Evolutionary conservation across 2,797 vertebrate genomes (phyloP).

Genomic region (Notolepis coatsorum): DNA sequence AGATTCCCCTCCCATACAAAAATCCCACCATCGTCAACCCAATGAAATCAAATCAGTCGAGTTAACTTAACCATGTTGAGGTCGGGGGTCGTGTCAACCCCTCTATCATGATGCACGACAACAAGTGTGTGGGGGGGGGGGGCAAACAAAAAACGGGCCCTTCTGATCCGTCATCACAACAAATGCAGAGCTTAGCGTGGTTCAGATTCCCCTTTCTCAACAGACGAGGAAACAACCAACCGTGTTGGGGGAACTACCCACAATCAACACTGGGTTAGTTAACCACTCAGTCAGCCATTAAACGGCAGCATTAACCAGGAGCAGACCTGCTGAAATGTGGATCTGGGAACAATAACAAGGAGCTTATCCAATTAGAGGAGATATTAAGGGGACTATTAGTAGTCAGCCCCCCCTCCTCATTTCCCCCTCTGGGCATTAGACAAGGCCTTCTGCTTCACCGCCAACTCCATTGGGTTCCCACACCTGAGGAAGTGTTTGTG

Average conservation of each 20-base stretch:
- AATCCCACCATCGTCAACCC: too few species aligned
- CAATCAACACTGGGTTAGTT: conserved; percentile 30
- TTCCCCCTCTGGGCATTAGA: conserved; percentile 65
- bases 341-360: conserved; percentile 67
- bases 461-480: conserved; percentile 59
- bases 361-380: conserved; percentile 78
- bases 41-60: too few species aligned
- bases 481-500: conserved; percentile 34
- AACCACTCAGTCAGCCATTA: conserved; percentile 28
- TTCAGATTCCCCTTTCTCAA: conserved; percentile 29
- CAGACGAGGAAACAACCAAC: conserved; percentile 46
- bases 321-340: conserved; percentile 72
- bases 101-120: too few species aligned
- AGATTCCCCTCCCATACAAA: too few species aligned
- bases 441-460: conserved; percentile 70
- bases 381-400: conserved; percentile 76
- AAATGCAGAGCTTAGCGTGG: conserved; percentile 21
- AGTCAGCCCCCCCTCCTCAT: conserved; percentile 48
- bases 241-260: conserved; percentile 51
- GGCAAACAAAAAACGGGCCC: conserved; percentile 13
- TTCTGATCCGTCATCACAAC: conserved; percentile 8
- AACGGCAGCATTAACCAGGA: conserved; percentile 46
- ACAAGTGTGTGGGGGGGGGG: too few species aligned
- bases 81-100: too few species aligned
- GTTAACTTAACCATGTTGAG: too few species aligned